Evolutionary conservation across 2,888 invertebrate species (phyloP), one percentile per base, ranked within the genome.

Genomic region (Athetis lepigone): DNA sequence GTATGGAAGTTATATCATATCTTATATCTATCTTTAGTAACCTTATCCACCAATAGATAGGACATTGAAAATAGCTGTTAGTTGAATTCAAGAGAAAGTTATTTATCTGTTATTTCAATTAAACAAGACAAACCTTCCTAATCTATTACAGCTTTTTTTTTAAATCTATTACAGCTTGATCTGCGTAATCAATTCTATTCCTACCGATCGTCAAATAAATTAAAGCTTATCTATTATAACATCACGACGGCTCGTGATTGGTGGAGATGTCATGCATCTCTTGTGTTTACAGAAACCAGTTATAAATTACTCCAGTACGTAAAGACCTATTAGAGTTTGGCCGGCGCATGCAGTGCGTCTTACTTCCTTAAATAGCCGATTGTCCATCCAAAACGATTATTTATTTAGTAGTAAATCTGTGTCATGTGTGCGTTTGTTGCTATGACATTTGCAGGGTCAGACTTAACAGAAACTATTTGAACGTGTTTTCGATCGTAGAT

Each of bases 341-440:
- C 79, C 39, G 59, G 36, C 11, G 57, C 23, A 36, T 49, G 46
- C 54, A 57, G 18, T 80, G 69, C 83, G 81, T 76, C 77, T 81
- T 60, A 71, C 75, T 76, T 80, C 80, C 75, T 59, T 68, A 82
- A 84, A 86, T 86, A 86, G 73, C 63, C 57, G 69, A 81, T 83
- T 84, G 83, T 84, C 85, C 81, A 84, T 85, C 79, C 80, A 43
- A 62, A 75, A 75, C 62, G 57, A 76, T 79, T 80, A 84, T 77
- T 80, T 80, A 77, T 72, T 69, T 45, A 67, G 74, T 60, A 54
- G 37, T 75, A 69, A 68, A 77, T 77, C 63, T 70, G 43, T 66
- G 73, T 72, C 75, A 62, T 62, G 47, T 54, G 56, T 46, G 39
- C 55, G 66, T 69, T 71, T 23, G 43, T 68, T 68, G 33, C 27